Evolutionary conservation across 2,888 invertebrate species (phyloP).

Genomic region (Platycnemis pennipes): DNA sequence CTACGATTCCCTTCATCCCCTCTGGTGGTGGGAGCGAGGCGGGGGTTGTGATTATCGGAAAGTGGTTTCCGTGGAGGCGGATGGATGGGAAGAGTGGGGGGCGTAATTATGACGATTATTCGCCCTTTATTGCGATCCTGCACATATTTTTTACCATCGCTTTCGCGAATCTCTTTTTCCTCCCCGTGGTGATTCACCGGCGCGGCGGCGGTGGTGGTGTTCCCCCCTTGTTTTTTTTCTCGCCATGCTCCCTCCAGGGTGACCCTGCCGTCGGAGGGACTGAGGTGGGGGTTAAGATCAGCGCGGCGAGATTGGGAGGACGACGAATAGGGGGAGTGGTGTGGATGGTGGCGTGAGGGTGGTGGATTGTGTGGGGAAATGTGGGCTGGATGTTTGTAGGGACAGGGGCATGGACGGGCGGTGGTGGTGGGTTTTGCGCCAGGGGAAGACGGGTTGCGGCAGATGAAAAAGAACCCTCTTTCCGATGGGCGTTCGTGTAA

Average conservation of each 20-base stretch:
- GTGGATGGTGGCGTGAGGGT: not conserved
- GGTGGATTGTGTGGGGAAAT: not conserved
- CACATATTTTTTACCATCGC: not conserved
- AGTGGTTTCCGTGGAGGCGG: not conserved
- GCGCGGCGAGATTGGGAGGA: slow-evolving; percentile 3
- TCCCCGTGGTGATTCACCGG: too few species aligned
- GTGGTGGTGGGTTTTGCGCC: not conserved
- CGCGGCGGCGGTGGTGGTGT: not conserved
- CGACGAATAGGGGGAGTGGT: not conserved
- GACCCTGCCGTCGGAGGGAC: not conserved
- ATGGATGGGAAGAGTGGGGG: not conserved
- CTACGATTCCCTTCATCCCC: not conserved
- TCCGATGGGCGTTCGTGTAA: not conserved
- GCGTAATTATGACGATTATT: not conserved
- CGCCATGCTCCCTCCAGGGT: not conserved
- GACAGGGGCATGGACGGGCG: not conserved
- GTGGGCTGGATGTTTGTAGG: not conserved
- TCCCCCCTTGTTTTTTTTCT: not conserved
- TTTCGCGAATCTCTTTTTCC: not conserved
- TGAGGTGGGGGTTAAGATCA: not conserved
- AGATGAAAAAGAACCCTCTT: slow-evolving; percentile 36
- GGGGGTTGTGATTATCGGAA: slow-evolving; percentile 9
- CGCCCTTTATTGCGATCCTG: not conserved
- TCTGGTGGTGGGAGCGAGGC: not conserved
- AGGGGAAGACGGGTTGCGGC: not conserved